Evolutionary conservation across 2,888 invertebrate species (phyloP).

Genomic region (Torymus tubicola): DNA sequence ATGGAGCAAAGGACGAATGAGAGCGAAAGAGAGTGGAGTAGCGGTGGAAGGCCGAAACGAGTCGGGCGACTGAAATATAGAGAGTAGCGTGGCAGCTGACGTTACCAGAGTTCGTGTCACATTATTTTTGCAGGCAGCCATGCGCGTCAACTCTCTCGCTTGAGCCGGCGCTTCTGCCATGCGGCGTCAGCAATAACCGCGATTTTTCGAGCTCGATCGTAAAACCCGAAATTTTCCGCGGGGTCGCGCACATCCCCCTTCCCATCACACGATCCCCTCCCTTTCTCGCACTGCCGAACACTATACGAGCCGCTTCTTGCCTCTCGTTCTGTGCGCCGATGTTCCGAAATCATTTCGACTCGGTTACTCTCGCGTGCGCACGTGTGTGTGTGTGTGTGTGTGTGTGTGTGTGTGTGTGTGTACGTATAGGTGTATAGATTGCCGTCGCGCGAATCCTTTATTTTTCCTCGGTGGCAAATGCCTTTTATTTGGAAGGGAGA

Average conservation of each 20-base stretch:
- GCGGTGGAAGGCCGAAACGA: conserved; percentile 56
- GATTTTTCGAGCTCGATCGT: conserved; percentile 59
- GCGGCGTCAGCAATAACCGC: conserved; percentile 70
- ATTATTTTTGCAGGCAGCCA: conserved; percentile 72
- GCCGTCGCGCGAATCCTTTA: too few species aligned
- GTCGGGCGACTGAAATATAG: conserved; percentile 44
- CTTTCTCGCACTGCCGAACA: neutral
- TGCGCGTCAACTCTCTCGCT: conserved; percentile 63
- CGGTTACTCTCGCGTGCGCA: too few species aligned
- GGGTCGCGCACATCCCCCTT: conserved; percentile 7
- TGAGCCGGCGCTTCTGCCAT: conserved; percentile 47
- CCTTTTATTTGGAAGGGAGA: too few species aligned
- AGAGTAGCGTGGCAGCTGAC: conserved; percentile 66
- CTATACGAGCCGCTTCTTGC: neutral
- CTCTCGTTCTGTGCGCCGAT: neutral
- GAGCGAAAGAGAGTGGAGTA: neutral
- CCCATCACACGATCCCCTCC: neutral
- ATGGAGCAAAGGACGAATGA: neutral
- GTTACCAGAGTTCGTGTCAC: conserved; percentile 69
- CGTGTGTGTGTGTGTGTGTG: too few species aligned
- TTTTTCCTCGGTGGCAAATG: too few species aligned
- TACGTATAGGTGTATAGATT: too few species aligned
- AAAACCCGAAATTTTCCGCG: conserved; percentile 53
- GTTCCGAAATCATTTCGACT: conserved; percentile 20
- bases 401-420: too few species aligned